Conservation (phyloP, 92 coral and sea anemone species). For the Isaurus tuberculatus region DNA sequence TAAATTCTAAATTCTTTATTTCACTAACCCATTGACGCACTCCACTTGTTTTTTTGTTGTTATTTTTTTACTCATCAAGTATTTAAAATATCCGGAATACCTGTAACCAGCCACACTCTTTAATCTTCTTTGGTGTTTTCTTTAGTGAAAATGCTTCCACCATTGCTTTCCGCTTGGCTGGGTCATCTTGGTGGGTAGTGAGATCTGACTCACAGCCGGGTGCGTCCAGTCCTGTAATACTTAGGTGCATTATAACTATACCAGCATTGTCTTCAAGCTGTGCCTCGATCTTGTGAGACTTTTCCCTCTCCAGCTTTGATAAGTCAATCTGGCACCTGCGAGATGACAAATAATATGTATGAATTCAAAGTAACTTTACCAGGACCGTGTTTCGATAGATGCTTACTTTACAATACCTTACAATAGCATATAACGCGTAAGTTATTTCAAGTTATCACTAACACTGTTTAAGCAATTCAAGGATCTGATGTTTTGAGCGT, state of each 20-base stretch:
- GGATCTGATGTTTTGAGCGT: too few relatives aligned
- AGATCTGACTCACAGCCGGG: constrained; percentile 94
- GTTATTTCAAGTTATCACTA: too few relatives aligned
- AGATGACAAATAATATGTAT: neutral
- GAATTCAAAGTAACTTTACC: too few relatives aligned
- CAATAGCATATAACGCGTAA: too few relatives aligned
- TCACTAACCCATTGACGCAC: too few relatives aligned
- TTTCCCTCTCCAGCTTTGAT: constrained; percentile 85
- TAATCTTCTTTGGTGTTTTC: constrained; percentile 95
- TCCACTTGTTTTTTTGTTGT: too few relatives aligned
- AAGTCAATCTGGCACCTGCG: constrained; percentile 92
- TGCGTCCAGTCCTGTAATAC: constrained; percentile 90
- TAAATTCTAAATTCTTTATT: too few relatives aligned
- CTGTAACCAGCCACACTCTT: constrained; percentile 97
- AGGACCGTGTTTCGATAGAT: too few relatives aligned
- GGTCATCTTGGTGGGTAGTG: constrained; percentile 76
- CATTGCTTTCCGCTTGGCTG: constrained; percentile 71
- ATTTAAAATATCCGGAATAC: constrained; percentile 4
- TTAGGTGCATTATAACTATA: constrained; percentile 81
- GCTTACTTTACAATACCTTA: too few relatives aligned
- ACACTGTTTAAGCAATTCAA: too few relatives aligned
- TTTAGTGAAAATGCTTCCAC: constrained; percentile 71
- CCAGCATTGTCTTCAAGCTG: constrained; percentile 98
- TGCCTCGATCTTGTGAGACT: constrained; percentile 96
- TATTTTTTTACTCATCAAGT: too few relatives aligned